Base-by-base conservation (phyloP, 2,888 invertebrate genomes). In the Sphecodes monilicornis region DNA sequence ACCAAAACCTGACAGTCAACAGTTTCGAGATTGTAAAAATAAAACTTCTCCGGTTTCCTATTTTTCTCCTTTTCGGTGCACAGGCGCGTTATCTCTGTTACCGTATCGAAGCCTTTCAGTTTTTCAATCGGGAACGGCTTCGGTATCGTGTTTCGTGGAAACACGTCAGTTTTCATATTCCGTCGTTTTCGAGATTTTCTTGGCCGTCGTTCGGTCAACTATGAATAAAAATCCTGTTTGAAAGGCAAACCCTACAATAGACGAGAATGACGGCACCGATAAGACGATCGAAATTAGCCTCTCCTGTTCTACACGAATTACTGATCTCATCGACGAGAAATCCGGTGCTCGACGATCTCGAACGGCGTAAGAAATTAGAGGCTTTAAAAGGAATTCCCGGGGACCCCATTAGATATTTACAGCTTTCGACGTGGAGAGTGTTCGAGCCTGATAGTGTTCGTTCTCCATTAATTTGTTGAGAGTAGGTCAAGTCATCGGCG, bases 371-470 rank as follows among this genome's bases (percentile, higher is more conserved):
- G 16, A 66, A 39, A 43, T 50, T 54, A 29, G 36, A 60, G 46
- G 22, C n/a, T 75, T 71, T 29, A 78, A 82, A 66, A 78, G 74
- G 43, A 75, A 77, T 50, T 39, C 22, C 50, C 18, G 64, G 18
- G 68, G 18, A 50, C 60, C 41, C 70, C 77, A 60, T 78, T 78
- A 82, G 46, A 77, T 78, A 77, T 81, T 80, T 70, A 77, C 10
- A 60, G 69, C 32, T 77, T 54, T 60, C 81, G 70, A 69, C 74
- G 70, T 39, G 41, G 66, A 75, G 68, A 60, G 73, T 64, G 36
- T 41, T 54, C 69, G 76, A 32, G 5, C 41, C 32, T 72, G 75
- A 82, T 75, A 82, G 75, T 10, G 68, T 69, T 29, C 46, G 36
- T 54, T 82, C 43, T 75, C 71, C 78, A 71, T 82, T 78, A 75